Conservation (phyloP, 2,888 invertebrate species). For the Margaritifera margaritifera region DNA sequence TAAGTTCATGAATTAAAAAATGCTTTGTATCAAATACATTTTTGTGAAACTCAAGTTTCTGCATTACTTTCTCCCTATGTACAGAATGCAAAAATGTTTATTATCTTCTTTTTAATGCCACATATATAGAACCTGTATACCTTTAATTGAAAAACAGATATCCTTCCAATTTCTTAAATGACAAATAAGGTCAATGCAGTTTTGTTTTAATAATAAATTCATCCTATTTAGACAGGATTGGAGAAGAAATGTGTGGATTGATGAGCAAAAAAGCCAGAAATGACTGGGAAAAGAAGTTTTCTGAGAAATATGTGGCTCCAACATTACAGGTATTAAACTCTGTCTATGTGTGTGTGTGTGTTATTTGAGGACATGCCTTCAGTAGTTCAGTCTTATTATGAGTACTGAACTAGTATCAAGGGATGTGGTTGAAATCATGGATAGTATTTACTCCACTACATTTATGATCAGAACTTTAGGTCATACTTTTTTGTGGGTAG, state of each 20-base stretch:
- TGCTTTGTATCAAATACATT: background rate
- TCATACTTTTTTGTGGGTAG: too few species aligned
- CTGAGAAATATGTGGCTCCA: slow-evolving; percentile 13
- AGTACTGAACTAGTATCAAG: too few species aligned
- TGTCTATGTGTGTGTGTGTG: background rate
- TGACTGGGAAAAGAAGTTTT: slow-evolving; percentile 36
- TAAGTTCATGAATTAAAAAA: background rate
- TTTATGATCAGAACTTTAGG: too few species aligned
- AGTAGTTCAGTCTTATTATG: too few species aligned
- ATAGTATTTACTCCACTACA: too few species aligned
- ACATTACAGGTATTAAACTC: slow-evolving; percentile 10
- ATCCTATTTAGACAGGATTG: background rate
- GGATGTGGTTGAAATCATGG: too few species aligned
- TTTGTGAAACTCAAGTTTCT: background rate
- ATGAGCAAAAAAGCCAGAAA: slow-evolving; percentile 21
- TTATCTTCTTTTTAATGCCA: too few species aligned
- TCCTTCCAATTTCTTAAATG: background rate
- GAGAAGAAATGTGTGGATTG: slow-evolving; percentile 10
- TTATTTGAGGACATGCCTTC: too few species aligned
- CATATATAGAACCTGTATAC: too few species aligned
- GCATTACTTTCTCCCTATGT: background rate
- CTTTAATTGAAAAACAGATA: too few species aligned
- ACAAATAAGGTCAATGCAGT: background rate
- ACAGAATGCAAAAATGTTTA: too few species aligned
- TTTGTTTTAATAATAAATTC: too few species aligned